Evolutionary conservation across 2,888 invertebrate genomes (phyloP), one percentile per base, ranked within the genome.

Genomic region (Chironomus riparius): DNA sequence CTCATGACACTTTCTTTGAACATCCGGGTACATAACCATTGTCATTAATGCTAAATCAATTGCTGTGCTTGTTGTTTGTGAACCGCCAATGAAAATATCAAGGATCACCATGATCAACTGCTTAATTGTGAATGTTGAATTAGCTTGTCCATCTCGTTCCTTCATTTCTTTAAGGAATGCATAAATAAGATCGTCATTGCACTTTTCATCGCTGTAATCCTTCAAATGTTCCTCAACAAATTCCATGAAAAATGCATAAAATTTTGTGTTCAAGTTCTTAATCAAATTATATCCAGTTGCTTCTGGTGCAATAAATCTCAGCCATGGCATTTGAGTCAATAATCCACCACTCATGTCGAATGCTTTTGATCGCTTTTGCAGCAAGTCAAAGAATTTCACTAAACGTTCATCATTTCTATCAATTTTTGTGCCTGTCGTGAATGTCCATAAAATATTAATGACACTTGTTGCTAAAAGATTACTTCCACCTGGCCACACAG

Each of bases 11-110:
- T 86, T 86, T 2, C 82, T 80, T 80, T 91, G 90, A 3, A 90
- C 81, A 10, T 89, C 87, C 68, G 87, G 86, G 77, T 87, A 83
- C 28, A 87, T 80, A 18, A 88, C 83, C 85, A 90, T 87, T 78
- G 86, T 85, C 79, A 90, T 83, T 70, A 91, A 83, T 0, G 87
- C 85, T 79, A 90, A 87, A 78, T 89, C 88, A 15, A 91, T 81
- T 0, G 89, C 88, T 50, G 85, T 86, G 77, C 88, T 87, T 0
- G 90, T 90, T 0, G 90, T 90, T 78, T 87, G 86, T 0, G 87
- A 85, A 2, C 91, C 91, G 4, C 89, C 91, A 79, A 91, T 87
- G 79, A 91, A 89, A 68, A 91, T 84, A 81, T 91, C 91, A 76
- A 90, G 80, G 78, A 90, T 87, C 4, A 89, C 85, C 86, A 90